These are phyloP conservation scores for Caenorhabditis sp. DNA, from an alignment of 2,888 invertebrate species.

Conservation along the genomic window DNA sequence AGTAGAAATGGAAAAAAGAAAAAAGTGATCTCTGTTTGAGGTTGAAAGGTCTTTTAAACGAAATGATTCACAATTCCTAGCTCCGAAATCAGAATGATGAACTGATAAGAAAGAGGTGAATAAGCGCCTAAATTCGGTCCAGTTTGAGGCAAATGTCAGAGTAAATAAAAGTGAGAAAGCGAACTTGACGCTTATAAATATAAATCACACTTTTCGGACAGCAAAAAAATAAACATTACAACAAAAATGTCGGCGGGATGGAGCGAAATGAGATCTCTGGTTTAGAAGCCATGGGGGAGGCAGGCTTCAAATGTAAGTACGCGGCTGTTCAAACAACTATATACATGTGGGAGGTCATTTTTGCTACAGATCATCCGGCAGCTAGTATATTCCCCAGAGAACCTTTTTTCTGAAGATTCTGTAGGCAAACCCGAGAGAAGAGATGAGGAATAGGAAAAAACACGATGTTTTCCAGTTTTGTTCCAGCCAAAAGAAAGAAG, in stretches of 20 bases:
- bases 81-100: too few relatives aligned
- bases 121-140: too few relatives aligned
- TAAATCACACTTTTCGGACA: slow-evolving; percentile 10
- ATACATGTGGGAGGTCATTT: slow-evolving; percentile 31
- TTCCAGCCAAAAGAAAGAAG: too few relatives aligned
- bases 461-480: too few relatives aligned
- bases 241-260: slow-evolving; percentile 2
- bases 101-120: too few relatives aligned
- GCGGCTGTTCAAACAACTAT: slow-evolving; percentile 51
- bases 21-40: slow-evolving; percentile 29
- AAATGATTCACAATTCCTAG: slow-evolving; percentile 11
- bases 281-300: too few relatives aligned
- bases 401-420: too few relatives aligned
- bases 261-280: slow-evolving; percentile 42
- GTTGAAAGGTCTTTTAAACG: too few relatives aligned
- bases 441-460: too few relatives aligned
- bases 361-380: background rate
- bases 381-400: too few relatives aligned
- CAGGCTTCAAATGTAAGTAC: slow-evolving; percentile 46
- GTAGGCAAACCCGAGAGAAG: too few relatives aligned
- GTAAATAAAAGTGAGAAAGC: background rate
- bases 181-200: too few relatives aligned
- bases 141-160: slow-evolving; percentile 5
- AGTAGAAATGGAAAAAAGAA: background rate
- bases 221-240: slow-evolving; percentile 27